These are phyloP conservation scores for Tenebrio molitor DNA, from an alignment of 1,140 invertebrate genomes.

Conservation along the genomic window DNA sequence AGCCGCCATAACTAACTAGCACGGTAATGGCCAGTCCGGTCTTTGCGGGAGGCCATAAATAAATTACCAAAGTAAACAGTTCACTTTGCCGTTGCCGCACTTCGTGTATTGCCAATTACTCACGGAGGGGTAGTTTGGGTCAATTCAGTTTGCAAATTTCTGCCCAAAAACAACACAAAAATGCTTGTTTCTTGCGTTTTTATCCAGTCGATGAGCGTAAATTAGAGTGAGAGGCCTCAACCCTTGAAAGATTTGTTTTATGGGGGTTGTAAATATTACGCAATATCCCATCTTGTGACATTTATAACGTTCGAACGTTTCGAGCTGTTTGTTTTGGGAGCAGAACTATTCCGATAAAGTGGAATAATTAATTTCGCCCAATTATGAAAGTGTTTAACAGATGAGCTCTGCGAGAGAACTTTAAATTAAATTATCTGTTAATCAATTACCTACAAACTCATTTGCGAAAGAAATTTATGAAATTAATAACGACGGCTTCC, in stretches of 20 bases:
- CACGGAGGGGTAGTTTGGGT: neutral
- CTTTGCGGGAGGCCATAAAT: conserved; percentile 17
- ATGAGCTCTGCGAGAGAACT: conserved; percentile 45
- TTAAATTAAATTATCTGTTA: conserved; percentile 50
- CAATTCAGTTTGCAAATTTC: neutral
- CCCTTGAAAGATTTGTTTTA: too few species aligned
- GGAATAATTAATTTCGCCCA: conserved; percentile 47
- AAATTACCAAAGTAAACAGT: conserved; percentile 24
- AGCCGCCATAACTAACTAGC: too few species aligned
- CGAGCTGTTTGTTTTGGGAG: conserved; percentile 40
- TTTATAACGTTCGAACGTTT: conserved; percentile 7
- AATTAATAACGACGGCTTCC: conserved; percentile 21
- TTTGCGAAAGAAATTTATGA: conserved; percentile 44
- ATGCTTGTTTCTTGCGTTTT: too few species aligned
- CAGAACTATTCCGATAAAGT: conserved; percentile 34
- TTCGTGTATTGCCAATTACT: conserved; percentile 32
- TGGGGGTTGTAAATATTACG: too few species aligned
- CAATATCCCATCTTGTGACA: neutral
- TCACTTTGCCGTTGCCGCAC: neutral
- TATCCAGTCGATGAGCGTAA: too few species aligned
- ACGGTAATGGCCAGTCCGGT: neutral
- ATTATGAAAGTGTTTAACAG: conserved; percentile 49
- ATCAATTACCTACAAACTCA: conserved; percentile 42
- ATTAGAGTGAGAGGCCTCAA: too few species aligned
- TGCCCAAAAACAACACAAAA: too few species aligned